Conservation (phyloP, 2,888 invertebrate species). For the Hymenopus coronatus region DNA sequence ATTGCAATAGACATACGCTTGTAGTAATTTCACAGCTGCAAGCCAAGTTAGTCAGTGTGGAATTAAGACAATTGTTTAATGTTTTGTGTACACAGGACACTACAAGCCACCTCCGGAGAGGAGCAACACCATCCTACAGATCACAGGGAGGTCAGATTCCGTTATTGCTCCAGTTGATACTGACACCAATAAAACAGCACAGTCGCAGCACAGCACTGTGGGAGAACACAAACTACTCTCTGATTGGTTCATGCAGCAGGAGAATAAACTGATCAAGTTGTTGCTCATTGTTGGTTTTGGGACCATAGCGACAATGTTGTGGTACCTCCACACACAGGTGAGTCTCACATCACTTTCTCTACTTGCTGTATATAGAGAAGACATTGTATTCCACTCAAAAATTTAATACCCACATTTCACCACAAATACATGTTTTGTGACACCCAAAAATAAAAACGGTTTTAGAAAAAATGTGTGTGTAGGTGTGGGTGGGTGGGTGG, state of each 20-base stretch:
- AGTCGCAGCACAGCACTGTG: slow-evolving; percentile 45
- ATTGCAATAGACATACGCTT: no score
- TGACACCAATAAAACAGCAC: slow-evolving; percentile 33
- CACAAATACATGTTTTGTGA: no score
- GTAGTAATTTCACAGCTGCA: no score
- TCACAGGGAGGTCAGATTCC: slow-evolving; percentile 44
- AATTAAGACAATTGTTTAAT: no score
- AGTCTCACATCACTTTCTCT: no score
- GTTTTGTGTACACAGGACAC: slow-evolving; percentile 54
- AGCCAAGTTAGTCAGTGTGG: no score
- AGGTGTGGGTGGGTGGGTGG: no score
- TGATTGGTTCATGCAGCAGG: slow-evolving; percentile 69
- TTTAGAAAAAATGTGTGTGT: no score
- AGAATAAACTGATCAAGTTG: slow-evolving; percentile 70
- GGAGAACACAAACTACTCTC: slow-evolving; percentile 48
- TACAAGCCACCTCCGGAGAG: slow-evolving; percentile 68
- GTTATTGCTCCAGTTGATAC: slow-evolving; percentile 47
- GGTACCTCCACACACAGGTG: slow-evolving; percentile 72
- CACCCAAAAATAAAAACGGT: no score
- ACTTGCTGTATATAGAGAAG: no score
- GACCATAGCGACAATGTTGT: slow-evolving; percentile 68
- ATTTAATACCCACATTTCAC: no score
- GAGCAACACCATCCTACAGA: slow-evolving; percentile 45
- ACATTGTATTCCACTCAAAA: no score
- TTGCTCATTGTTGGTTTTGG: slow-evolving; percentile 65